Conservation (phyloP, 2,797 vertebrate genomes). For the Cirrhinus mrigala region DNA sequence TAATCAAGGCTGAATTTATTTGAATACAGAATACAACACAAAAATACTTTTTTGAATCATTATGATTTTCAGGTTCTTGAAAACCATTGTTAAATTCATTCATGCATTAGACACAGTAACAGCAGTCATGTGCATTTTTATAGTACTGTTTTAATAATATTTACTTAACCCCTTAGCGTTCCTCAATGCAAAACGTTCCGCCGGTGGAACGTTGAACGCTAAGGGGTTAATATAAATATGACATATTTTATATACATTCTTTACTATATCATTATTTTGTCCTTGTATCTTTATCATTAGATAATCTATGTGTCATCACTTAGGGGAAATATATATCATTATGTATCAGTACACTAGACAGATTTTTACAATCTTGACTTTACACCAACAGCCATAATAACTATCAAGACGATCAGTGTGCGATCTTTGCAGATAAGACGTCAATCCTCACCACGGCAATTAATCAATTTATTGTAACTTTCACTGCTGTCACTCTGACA, state of each 20-base stretch:
- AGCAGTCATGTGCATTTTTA: neutral
- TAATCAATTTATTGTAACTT: neutral
- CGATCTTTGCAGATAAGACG: constrained; percentile 16
- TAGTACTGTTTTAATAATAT: neutral
- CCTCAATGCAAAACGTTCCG: too few relatives aligned
- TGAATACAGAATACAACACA: too few relatives aligned
- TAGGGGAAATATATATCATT: neutral
- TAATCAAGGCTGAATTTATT: neutral
- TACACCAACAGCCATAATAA: constrained; percentile 63
- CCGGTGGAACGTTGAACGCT: too few relatives aligned
- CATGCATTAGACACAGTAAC: neutral
- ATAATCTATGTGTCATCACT: neutral
- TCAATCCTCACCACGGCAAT: constrained; percentile 31
- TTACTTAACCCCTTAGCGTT: too few relatives aligned
- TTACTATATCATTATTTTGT: neutral
- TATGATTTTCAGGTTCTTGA: neutral
- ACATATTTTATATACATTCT: neutral
- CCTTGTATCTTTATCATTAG: neutral
- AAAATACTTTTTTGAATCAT: too few relatives aligned
- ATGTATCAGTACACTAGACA: neutral
- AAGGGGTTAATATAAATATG: neutral
- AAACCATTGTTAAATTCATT: neutral
- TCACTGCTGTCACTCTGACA: neutral
- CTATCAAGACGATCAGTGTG: neutral
- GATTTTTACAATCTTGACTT: constrained; percentile 64